These are phyloP conservation scores for Amitus sp. DNA, from an alignment of 2,888 invertebrate species.

Conservation along the genomic window DNA sequence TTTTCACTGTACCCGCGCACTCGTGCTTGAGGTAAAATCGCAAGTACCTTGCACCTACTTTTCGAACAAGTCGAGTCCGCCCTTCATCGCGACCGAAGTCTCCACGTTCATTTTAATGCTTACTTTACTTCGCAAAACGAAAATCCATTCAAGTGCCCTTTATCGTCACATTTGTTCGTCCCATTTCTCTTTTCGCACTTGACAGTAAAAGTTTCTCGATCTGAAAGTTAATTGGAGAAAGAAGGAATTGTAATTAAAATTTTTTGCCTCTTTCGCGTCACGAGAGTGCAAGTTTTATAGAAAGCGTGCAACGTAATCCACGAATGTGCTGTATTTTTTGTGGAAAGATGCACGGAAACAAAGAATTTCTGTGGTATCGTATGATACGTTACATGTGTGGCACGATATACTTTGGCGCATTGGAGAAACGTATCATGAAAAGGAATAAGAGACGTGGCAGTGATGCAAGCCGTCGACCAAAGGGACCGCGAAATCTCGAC, in stretches of 20 bases:
- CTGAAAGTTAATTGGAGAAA: background rate
- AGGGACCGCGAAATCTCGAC: constrained; percentile 61
- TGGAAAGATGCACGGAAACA: constrained; percentile 16
- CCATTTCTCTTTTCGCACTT: constrained; percentile 30
- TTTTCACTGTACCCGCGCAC: constrained; percentile 36
- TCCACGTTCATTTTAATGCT: constrained; percentile 52
- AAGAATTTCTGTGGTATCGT: constrained; percentile 15
- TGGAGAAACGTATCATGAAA: constrained; percentile 25
- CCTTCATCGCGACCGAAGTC: constrained; percentile 44
- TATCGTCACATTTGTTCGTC: constrained; percentile 14
- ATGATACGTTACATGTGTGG: constrained; percentile 38
- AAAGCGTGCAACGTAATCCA: background rate
- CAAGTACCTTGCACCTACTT: constrained; percentile 39
- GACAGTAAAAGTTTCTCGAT: constrained; percentile 28
- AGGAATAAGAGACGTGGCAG: constrained; percentile 42
- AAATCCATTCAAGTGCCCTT: constrained; percentile 37
- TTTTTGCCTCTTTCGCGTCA: background rate
- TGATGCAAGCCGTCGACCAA: constrained; percentile 52
- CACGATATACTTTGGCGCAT: constrained; percentile 45
- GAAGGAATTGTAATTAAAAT: background rate
- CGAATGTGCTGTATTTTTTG: background rate
- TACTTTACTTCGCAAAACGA: constrained; percentile 46
- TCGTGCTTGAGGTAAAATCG: constrained; percentile 32
- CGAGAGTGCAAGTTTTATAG: background rate
- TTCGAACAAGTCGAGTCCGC: constrained; percentile 26